Evolutionary conservation across 2,888 invertebrate genomes (phyloP), one percentile per base, ranked within the genome.

Genomic region (Zygogramma bicolorata): DNA sequence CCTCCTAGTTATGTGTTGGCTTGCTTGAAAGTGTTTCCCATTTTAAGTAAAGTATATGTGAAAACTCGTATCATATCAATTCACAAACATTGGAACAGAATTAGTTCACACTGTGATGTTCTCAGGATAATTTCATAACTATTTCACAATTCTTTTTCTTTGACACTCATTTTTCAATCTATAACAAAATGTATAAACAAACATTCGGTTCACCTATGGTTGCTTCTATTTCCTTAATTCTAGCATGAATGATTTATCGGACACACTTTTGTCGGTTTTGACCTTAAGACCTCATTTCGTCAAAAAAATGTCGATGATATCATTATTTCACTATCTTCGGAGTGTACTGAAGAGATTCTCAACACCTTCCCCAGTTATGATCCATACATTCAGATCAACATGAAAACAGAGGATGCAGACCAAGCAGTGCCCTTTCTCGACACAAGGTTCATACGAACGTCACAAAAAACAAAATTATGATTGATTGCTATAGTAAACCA

Each of bases 401-500:
- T 60, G 7, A 38, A 60, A 20, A 34, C 60, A 7, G 38, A 7
- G 38, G 38, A 60, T n/a, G 1, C 20, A 5, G n/a, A 60, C n/a
- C n/a, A 20, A 10, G 40, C 42, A 6, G 70, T 75, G 6, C 68
- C 66, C 18, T 73, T 73, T 18, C 58, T 75, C 3, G 73, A 76
- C 49, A 76, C n/a, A n/a, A n/a, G n/a, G n/a, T n/a, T n/a, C n/a
- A n/a, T n/a, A n/a, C n/a, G n/a, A n/a, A n/a, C n/a, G n/a, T n/a
- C n/a, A n/a, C n/a, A n/a, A n/a, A n/a, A n/a, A n/a, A n/a, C n/a
- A n/a, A n/a, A n/a, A n/a, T n/a, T n/a, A 67, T 18, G 68, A 31
- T 71, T 20, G 73, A 77, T 59, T 75, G 75, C 73, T 75, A 71
- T 18, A 40, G 62, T n/a, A 76, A 75, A 69, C 67, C 70, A 8